Conservation (phyloP, 1,140 invertebrate genomes). For the Tetragnatha versicolor region DNA sequence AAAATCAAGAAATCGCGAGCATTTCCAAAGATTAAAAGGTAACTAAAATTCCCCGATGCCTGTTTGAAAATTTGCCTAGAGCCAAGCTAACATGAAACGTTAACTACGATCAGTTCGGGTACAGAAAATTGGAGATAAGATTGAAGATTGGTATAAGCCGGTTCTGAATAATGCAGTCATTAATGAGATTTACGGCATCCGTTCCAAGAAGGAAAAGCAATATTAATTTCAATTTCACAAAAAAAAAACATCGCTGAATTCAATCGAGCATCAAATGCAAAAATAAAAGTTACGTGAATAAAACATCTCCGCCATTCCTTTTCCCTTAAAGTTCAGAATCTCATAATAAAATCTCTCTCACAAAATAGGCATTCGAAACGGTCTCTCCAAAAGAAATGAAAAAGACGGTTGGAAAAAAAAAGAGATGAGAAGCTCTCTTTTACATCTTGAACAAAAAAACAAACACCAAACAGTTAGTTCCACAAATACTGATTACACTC, state of each 20-base stretch:
- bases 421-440: slow-evolving; percentile 14
- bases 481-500: slow-evolving; percentile 50
- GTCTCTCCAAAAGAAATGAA: background rate
- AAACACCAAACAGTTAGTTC: slow-evolving; percentile 45
- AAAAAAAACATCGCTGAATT: background rate
- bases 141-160: too few relatives aligned
- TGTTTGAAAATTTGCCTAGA: too few relatives aligned
- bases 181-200: too few relatives aligned
- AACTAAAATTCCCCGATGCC: too few relatives aligned
- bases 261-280: background rate
- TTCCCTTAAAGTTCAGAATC: slow-evolving; percentile 37
- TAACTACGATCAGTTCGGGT: too few relatives aligned
- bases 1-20: too few relatives aligned
- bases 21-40: too few relatives aligned
- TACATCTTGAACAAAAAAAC: slow-evolving; percentile 38
- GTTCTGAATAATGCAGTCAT: too few relatives aligned
- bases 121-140: too few relatives aligned
- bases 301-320: slow-evolving; percentile 10
- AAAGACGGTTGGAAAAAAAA: slow-evolving; percentile 7
- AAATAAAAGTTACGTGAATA: background rate
- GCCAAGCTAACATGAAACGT: too few relatives aligned
- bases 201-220: background rate
- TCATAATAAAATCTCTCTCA: slow-evolving; percentile 34
- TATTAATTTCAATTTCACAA: too few relatives aligned
- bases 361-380: slow-evolving; percentile 4